Evolutionary conservation across 2,113 vertebrate genomes (phyloP).

Genomic region (Vireo altiloquus): DNA sequence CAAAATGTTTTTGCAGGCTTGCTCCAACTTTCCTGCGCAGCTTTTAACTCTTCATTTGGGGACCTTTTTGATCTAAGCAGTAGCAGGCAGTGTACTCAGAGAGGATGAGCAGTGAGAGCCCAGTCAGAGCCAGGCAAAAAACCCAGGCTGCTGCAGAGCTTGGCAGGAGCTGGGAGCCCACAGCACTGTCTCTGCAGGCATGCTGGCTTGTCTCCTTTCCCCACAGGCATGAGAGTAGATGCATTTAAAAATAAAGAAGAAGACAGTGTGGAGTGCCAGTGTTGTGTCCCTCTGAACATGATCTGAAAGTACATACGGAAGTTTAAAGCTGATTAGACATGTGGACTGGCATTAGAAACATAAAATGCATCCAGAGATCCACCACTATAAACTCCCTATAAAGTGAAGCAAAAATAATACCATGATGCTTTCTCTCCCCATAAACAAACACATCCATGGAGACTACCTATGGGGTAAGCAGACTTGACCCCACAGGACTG

Average conservation of each 20-base stretch:
- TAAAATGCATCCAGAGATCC: neutral
- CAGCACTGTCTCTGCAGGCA: neutral
- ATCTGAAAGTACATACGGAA: neutral
- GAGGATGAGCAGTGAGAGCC: neutral
- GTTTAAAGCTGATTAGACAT: neutral
- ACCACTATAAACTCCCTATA: neutral
- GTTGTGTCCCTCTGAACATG: neutral
- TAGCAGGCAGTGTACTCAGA: neutral
- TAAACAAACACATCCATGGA: neutral
- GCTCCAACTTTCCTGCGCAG: neutral
- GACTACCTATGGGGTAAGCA: neutral
- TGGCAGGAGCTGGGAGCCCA: neutral
- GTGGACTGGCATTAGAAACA: neutral
- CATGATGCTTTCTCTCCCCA: neutral
- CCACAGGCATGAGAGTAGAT: neutral
- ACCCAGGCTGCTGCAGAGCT: neutral
- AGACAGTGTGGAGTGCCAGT: neutral
- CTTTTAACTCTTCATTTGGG: constrained; percentile 8
- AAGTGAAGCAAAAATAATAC: neutral
- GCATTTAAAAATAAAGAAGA: constrained; percentile 10
- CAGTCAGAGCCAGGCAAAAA: neutral
- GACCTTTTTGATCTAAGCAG: neutral
- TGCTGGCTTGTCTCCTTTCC: neutral
- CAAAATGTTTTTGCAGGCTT: constrained; percentile 45
- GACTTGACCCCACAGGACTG: neutral